A percentile compares a stretch with the other conserved stretches of the same genome.
Evolutionary conservation across 2,797 vertebrate species (phyloP).

Genomic region (Enteromius viviparus): DNA sequence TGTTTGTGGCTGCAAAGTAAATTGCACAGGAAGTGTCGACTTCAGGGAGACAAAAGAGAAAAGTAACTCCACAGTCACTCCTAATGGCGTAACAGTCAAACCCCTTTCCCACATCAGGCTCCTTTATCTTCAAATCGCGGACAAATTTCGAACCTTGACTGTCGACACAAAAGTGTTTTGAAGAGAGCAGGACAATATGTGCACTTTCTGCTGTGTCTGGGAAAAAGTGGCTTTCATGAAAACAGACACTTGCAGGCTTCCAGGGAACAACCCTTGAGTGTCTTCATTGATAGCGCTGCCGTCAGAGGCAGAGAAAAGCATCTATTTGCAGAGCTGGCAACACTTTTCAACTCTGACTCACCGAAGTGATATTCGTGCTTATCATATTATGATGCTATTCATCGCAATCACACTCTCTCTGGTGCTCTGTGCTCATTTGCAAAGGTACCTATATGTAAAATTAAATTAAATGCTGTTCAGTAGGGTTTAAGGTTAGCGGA

Average conservation of each 20-base stretch:
- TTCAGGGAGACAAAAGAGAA: constrained; percentile 12
- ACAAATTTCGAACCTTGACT: constrained; percentile 6
- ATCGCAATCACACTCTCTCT: not conserved
- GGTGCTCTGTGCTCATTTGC: not conserved
- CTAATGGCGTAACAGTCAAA: not conserved
- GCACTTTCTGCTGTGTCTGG: constrained; percentile 41
- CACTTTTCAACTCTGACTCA: constrained; percentile 2
- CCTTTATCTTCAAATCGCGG: constrained; percentile 36
- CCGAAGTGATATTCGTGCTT: not conserved
- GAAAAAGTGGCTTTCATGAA: constrained; percentile 37
- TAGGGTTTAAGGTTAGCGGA: not conserved
- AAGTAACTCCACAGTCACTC: constrained; percentile 7
- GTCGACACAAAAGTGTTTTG: constrained; percentile 42
- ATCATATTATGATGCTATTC: not conserved
- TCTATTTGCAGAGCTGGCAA: constrained; percentile 4
- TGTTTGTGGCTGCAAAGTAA: constrained; percentile 14
- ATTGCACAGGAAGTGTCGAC: constrained; percentile 6
- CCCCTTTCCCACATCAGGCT: constrained; percentile 17
- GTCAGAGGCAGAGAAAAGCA: constrained; percentile 15
- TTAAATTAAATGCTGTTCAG: not conserved
- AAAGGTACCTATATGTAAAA: not conserved
- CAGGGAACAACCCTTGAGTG: constrained; percentile 22
- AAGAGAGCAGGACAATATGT: constrained; percentile 9
- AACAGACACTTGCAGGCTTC: constrained; percentile 39
- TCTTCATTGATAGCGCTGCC: not conserved